phyloP scores from a whole-genome alignment of 2,113 vertebrate species.

The Bubo scandiacus region DNA sequence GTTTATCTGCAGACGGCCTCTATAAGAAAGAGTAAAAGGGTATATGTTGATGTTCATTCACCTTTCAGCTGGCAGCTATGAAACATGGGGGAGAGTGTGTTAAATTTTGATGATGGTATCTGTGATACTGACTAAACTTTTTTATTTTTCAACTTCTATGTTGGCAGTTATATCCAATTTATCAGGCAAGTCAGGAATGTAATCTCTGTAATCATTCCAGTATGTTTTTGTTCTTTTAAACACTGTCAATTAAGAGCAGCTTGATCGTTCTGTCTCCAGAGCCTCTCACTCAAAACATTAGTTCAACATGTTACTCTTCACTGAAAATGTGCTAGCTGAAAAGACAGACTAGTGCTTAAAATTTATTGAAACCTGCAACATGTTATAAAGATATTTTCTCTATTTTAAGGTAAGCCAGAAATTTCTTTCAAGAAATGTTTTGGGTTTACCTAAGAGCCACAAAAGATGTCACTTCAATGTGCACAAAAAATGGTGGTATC shows the following conservation, averaged over 20 bases:
- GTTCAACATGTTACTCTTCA: background rate
- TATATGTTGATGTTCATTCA: rapidly evolving
- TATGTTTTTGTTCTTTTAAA: background rate
- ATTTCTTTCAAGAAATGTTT: background rate
- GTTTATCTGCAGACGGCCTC: background rate
- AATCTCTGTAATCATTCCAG: background rate
- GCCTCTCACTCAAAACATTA: background rate
- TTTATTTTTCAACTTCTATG: background rate
- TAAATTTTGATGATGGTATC: background rate
- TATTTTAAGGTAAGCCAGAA: background rate
- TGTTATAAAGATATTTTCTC: background rate
- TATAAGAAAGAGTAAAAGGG: background rate
- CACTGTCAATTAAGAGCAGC: background rate
- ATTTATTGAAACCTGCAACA: background rate
- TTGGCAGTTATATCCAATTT: background rate
- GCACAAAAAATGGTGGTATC: background rate
- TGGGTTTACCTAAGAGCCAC: background rate
- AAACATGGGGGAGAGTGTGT: background rate
- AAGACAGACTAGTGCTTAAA: background rate
- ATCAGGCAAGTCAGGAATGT: background rate
- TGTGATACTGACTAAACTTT: background rate
- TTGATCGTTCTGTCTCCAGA: background rate
- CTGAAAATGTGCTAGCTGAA: background rate
- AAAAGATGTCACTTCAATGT: background rate
- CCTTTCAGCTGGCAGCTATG: background rate